Evolutionary conservation across 2,888 invertebrate genomes (phyloP), one percentile per base, ranked within the genome.

Genomic region (Hydropsyche betteni): DNA sequence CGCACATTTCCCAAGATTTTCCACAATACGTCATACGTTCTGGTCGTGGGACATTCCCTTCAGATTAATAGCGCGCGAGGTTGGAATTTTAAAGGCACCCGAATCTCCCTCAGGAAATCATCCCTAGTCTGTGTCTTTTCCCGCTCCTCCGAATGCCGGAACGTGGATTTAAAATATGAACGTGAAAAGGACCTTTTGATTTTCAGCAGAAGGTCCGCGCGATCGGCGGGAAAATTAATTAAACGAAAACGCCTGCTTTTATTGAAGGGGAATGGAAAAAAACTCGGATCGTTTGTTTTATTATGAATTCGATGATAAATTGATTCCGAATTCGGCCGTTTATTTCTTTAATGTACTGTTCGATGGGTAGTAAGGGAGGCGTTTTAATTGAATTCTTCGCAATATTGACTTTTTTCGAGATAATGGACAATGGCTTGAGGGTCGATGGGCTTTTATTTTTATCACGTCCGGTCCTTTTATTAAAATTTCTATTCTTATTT

Each of bases 81-180:
- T 16, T 34, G 51, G 68, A 75, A 75, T 75, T 75, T 75, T 75
- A 75, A 75, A 75, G 68, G 68, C 50, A 64, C 50, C 50, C 61
- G 10, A 14, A 6, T 44, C 36, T 75, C 75, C 71, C 75, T 14
- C 34, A 75, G 75, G 75, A 75, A 75, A 75, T 75, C 75, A 70
- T 50, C 61, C 36, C 34, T 55, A 10, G 36, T 24, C 69, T 51
- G 69, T 69, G 69, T 44, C 44, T 69, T 50, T n/a, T 33, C 10
- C 36, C 8, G 8, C 68, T 10, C 38, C 14, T 34, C n/a, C 14
- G 68, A 68, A 44, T 68, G 34, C 38, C 14, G 34, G 24, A 51
- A 44, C 44, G 24, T 36, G 55, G 71, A 71, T 71, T 71, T 55
- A 61, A 71, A 71, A 71, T 24, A 24, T 24, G 24, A 24, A 24